Evolutionary conservation across 1,140 invertebrate genomes (phyloP), one percentile per base, ranked within the genome.

Genomic region (Hylaeus anthracinus): DNA sequence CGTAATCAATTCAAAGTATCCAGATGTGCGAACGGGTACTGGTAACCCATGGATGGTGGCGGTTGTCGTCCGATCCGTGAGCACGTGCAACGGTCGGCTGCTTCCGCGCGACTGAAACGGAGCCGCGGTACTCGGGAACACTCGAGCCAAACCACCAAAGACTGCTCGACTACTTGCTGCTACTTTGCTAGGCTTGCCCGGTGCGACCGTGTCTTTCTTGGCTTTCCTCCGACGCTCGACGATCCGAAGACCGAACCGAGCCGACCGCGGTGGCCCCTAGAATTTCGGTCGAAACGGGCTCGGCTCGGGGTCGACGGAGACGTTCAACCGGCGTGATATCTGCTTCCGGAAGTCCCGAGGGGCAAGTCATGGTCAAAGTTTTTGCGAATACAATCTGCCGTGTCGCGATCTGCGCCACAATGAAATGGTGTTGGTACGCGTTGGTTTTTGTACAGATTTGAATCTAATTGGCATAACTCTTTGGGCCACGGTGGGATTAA

Each of bases 1-100:
- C 37, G 56, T 58, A 15, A 51, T 86, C 58, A 65, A 51, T 72
- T 84, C 26, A 65, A 56, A 39, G 43, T 81, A 81, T 81, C 81
- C 74, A 72, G 69, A 84, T 73, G 70, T 39, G 45, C 1, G 9
- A 56, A 43, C 1, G 75, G 51, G 9, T 78, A 74, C 65, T 71
- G 85, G 83, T 87, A 74, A 87, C 86, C 86, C 86, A 87, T 87
- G 82, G 82, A 87, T 87, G 82, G 37, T 26, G 61, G 51, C 63
- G 67, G 67, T 76, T 53, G 69, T 58, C 48, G 71, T 69, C 41
- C 53, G 12, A 51, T 73, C 14, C 43, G 84, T 55, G 53, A 70
- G 15, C 74, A 87, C 86, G 82, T 86, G 75, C 82, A 78, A 78
- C 85, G 85, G 66, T 87, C 78, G 85, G 72, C 79, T 84, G 86